Evolutionary conservation across 2,113 vertebrate genomes (phyloP), one percentile per base, ranked within the genome.

Genomic region (Clarias batrachus): DNA sequence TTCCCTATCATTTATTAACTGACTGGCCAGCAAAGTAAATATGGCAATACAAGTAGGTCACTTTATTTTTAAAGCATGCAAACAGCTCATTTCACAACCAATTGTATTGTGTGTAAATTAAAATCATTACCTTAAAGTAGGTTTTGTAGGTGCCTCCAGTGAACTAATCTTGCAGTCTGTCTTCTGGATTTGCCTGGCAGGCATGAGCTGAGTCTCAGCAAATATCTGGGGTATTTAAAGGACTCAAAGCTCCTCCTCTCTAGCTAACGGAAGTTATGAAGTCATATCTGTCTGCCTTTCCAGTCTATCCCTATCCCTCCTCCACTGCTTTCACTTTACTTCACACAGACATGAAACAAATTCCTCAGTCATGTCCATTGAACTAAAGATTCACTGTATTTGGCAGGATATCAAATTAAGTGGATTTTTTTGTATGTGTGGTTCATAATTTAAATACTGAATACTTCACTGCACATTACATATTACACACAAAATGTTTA

Each of bases 271-370:
- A 93, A 91, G 91, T 85, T 82, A 88, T 95, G 94, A 95, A 85
- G 92, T 95, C 93, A 94, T 93, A 87, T 23, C 27, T 82, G 89
- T 91, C 87, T 89, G 88, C 48, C 60, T 86, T 93, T 93, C 92
- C 92, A 91, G 89, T 90, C 86, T 86, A 60, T 87, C 86, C 16
- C 52, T 48, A 82, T 52, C 13, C 85, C 16, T 71, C 82, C 60
- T 62, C 84, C 83, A 66, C 66, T 12, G n/a, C 7, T 71, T 54
- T 65, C 48, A 81, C 21, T 70, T 37, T 63, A 30, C 79, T 81
- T 81, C 76, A 85, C 73, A 86, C 66, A 85, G 27, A 84, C 71
- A 87, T 81, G 66, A 87, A 30, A 89, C 52, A 89, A 83, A 4
- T 30, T 76, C 27, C n/a, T 65, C n/a, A 87, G 81, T 83, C 84